Evolutionary conservation across 2,797 vertebrate genomes (phyloP), one percentile per base, ranked within the genome.

Genomic region (Psittacula derbiana): DNA sequence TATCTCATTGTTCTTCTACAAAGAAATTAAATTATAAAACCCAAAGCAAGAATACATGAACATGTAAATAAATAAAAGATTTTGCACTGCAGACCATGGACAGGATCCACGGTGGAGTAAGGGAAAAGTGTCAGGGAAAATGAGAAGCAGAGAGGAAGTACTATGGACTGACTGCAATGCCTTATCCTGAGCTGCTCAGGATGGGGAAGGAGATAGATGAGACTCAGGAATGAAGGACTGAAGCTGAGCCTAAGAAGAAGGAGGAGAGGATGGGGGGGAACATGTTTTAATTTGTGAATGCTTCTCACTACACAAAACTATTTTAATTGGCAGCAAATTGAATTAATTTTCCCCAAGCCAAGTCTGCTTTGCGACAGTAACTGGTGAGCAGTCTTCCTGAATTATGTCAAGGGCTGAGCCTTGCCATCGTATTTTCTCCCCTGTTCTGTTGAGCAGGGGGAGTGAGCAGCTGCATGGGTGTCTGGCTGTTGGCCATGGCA

Each of bases 141-240:
- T n/a, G 31, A 71, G 57, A 2, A 6, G 43, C 47, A 67, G 62
- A 47, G 65, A 47, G 19, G 30, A 65, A 11, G 8, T 12, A 31
- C 30, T 30, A 2, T 7, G 31, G 43, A 47, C 41, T n/a, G 38
- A 43, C 16, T 13, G 16, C 27, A 70, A 27, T 8, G 7, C 33
- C 60, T 13, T 38, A 38, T 18, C 18, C 41, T 20, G 18, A 2
- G 2, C 16, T 1, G 0, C 10, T 31, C 2, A 4, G 27, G 8
- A 5, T 60, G 12, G 4, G 19, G 33, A 57, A 25, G 21, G 33
- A 87, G 33, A 30, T 1, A 8, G 11, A 15, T 27, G 46, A 80
- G 46, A 80, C 16, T 60, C 38, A 28, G 55, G 33, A 64, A 69
- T 23, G 55, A 88, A 50, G n/a, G 64, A 80, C 7, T 76, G 80